phyloP scores from a whole-genome alignment of 2,888 invertebrate genomes.

The Chironomus tentans region DNA sequence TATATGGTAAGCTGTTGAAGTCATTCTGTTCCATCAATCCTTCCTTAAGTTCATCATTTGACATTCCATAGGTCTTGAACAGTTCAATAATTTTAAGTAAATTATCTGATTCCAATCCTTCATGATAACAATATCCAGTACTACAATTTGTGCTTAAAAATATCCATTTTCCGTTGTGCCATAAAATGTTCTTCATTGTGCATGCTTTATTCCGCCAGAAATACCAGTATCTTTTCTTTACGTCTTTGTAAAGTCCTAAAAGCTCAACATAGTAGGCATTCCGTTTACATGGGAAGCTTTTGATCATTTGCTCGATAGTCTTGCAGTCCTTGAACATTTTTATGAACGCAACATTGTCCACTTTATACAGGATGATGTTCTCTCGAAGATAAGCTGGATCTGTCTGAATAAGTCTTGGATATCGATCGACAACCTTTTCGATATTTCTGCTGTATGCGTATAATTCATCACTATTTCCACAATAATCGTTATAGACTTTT shows the following conservation, averaged over 20 bases:
- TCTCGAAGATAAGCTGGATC: not conserved
- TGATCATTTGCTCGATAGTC: not conserved
- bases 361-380: not conserved
- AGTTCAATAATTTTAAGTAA: not conserved
- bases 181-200: not conserved
- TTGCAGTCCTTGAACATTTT: not conserved
- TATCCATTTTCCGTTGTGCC: not conserved
- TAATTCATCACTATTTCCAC: not conserved
- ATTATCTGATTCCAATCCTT: not conserved
- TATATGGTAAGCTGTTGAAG: too few relatives aligned
- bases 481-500: not conserved
- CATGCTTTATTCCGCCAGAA: not conserved
- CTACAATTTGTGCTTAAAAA: not conserved
- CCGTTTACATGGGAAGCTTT: not conserved
- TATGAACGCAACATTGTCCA: not conserved
- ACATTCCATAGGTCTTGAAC: not conserved
- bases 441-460: not conserved
- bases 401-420: not conserved
- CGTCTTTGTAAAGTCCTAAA: not conserved
- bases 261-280: not conserved
- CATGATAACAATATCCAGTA: not conserved
- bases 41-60: not conserved
- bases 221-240: not conserved
- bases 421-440: not conserved
- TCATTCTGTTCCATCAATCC: not conserved